Conservation (phyloP, 2,113 vertebrate genomes). For the Channa maculata region DNA sequence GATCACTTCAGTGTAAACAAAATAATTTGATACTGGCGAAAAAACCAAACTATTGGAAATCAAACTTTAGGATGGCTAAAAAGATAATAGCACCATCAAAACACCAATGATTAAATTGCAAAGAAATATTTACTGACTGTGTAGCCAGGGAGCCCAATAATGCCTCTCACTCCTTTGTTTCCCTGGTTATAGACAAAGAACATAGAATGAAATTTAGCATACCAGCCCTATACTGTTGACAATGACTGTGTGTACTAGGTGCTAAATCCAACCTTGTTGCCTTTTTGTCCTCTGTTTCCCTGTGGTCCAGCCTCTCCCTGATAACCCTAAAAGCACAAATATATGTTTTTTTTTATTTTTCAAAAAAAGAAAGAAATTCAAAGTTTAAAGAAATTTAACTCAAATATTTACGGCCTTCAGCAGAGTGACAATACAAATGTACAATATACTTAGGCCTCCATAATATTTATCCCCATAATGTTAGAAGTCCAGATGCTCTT, state of each 20-base stretch:
- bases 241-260: neutral
- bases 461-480: constrained; percentile 9
- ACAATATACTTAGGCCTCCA: neutral
- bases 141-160: constrained; percentile 76
- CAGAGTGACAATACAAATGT: neutral
- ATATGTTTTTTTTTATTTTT: too few species aligned
- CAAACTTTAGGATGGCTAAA: too few species aligned
- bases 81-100: too few species aligned
- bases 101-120: neutral
- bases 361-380: too few species aligned
- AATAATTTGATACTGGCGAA: too few species aligned
- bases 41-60: too few species aligned
- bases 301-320: constrained; percentile 78
- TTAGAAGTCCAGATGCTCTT: constrained; percentile 74
- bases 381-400: too few species aligned
- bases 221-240: rapidly evolving
- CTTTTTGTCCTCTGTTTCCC: constrained; percentile 76
- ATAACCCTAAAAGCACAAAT: constrained; percentile 74
- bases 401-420: too few species aligned
- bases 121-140: constrained; percentile 64
- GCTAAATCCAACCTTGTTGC: constrained; percentile 72
- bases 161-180: constrained; percentile 73
- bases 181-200: constrained; percentile 63
- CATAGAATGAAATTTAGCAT: neutral
- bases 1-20: neutral